Evolutionary conservation across 1,140 invertebrate genomes (phyloP).

Genomic region (Nomia melanderi): DNA sequence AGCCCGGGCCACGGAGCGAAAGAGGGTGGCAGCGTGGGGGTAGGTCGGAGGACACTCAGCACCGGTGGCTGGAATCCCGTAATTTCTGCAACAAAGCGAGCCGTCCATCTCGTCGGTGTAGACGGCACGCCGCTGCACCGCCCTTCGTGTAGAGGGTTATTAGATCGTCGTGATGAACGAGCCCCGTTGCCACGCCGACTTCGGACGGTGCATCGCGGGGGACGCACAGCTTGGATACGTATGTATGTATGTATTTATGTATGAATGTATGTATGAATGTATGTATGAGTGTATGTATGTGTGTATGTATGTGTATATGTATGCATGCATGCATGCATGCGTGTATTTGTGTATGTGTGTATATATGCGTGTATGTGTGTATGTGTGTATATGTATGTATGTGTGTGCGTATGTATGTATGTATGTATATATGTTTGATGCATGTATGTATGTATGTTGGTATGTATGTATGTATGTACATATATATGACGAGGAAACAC

Average conservation of each 20-base stretch:
- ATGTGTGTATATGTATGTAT: too few relatives aligned
- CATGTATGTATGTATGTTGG: too few relatives aligned
- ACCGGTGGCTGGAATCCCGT: slow-evolving; percentile 63
- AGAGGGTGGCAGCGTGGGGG: not conserved
- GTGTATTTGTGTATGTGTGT: too few relatives aligned
- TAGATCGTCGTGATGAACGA: slow-evolving; percentile 72
- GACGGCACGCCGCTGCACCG: slow-evolving; percentile 40
- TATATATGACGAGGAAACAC: slow-evolving; percentile 1
- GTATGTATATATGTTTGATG: too few relatives aligned
- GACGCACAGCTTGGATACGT: not conserved
- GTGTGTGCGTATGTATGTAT: too few relatives aligned
- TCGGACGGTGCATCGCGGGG: slow-evolving; percentile 6
- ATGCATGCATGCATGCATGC: too few relatives aligned
- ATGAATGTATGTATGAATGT: too few relatives aligned
- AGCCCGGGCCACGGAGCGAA: not conserved
- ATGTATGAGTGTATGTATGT: too few relatives aligned
- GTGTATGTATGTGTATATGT: too few relatives aligned
- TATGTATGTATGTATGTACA: too few relatives aligned
- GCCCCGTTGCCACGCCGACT: slow-evolving; percentile 34
- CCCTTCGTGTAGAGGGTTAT: slow-evolving; percentile 61
- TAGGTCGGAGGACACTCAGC: slow-evolving; percentile 8
- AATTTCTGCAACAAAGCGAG: slow-evolving; percentile 72
- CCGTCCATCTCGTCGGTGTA: slow-evolving; percentile 63
- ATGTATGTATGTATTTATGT: too few relatives aligned
- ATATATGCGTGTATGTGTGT: too few relatives aligned